Base-by-base conservation (phyloP, 2,113 vertebrate species). In the Ranitomeya imitator region DNA sequence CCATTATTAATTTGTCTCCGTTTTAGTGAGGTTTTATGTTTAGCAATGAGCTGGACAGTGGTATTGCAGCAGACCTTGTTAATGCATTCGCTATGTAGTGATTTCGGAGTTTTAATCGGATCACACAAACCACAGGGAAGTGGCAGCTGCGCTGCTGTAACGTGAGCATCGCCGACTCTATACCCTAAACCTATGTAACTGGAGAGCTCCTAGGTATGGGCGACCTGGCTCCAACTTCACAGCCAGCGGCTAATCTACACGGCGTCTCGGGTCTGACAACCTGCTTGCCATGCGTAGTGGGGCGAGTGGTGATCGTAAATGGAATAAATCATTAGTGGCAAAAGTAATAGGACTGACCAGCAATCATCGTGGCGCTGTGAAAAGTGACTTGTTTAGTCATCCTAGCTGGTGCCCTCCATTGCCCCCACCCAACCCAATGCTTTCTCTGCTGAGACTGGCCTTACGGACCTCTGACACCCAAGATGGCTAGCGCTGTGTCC, bases 31-130 rank as follows among this genome's bases (percentile, higher is more conserved):
- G 23, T 81, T 69, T 63, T 52, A 6, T n/a, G 81, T 52, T 54
- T 9, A 26, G 82, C 26, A 83, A 69, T 52, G 81, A 52, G 79
- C 79, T 81, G 80, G 61, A 67, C 65, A 83, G 63, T 23, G 37
- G 55, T 37, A 84, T 55, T 67, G 18, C 52, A 18, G 65, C 19
- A 16, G 63, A 55, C 21, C 51, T 69, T 55, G 45, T 55, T 71
- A 84, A 84, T 84, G 82, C 79, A 88, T 91, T 91, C 91, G 91
- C 52, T 67, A 76, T 57, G 69, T 55, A 77, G 57, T 86, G 90
- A 91, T 93, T 90, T 45, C 92, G 73, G 6, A 11, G 14, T 71
- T 59, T 79, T 60, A 18, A 18, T 59, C 11, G 45, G 54, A 89
- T 60, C 63, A 79, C 9, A 74, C 67, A 45, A 54, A 76, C 82